Evolutionary conservation across 1,140 invertebrate species (phyloP).

Genomic region (Muscidifurax raptorellus): DNA sequence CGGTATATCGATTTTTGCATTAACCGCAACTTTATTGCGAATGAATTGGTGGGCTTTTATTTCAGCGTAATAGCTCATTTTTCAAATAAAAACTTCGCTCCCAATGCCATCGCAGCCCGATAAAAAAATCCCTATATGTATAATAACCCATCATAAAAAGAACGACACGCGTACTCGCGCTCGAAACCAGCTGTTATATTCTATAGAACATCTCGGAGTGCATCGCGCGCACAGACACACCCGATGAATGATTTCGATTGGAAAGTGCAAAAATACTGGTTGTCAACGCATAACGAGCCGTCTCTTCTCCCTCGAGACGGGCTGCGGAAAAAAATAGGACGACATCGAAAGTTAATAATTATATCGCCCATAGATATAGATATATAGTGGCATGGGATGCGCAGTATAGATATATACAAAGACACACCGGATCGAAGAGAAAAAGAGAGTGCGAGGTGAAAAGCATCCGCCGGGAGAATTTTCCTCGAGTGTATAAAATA

Average conservation of each 20-base stretch:
- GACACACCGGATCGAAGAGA: not conserved
- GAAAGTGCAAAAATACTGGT: conserved; percentile 64
- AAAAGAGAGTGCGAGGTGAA: conserved; percentile 18
- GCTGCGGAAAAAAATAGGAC: conserved; percentile 56
- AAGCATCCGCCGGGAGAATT: not conserved
- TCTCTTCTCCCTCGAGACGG: not conserved
- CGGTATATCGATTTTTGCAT: no score
- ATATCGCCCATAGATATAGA: conserved; percentile 11
- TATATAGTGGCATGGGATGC: no score
- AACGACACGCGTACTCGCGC: no score
- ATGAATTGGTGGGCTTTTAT: no score
- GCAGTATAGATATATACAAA: not conserved
- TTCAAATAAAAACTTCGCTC: no score
- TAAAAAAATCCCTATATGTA: no score
- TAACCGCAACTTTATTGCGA: no score
- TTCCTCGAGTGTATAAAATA: not conserved
- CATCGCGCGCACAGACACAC: not conserved
- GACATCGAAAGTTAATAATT: conserved; percentile 66
- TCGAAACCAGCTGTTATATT: no score
- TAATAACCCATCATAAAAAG: no score
- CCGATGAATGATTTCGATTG: conserved; percentile 54
- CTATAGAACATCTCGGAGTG: no score
- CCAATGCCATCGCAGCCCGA: no score
- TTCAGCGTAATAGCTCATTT: no score
- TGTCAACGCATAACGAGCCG: conserved; percentile 43